phyloP scores from a whole-genome alignment of 2,797 vertebrate species.

The Dallia pectoralis region DNA sequence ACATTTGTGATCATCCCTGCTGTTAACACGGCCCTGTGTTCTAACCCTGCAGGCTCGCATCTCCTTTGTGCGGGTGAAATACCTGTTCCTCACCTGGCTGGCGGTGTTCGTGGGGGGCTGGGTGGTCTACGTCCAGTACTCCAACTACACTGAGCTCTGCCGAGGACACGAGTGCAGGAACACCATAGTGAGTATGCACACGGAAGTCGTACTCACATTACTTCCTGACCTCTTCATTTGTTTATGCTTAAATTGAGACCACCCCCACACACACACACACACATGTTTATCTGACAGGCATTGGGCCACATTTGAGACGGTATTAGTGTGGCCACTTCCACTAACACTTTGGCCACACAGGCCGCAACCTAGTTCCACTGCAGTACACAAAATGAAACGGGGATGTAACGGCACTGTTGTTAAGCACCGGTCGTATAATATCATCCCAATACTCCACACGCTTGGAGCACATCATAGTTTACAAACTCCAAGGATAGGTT shows the following conservation, averaged over 20 bases:
- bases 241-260: no score
- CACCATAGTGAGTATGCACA: constrained; percentile 82
- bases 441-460: neutral
- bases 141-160: constrained; percentile 95
- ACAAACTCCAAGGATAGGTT: neutral
- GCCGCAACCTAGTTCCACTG: neutral
- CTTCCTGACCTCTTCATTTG: neutral
- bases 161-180: constrained; percentile 95
- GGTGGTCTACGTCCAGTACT: constrained; percentile 96
- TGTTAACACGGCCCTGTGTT: constrained; percentile 3
- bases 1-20: no score
- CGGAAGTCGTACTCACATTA: neutral
- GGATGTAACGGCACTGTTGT: neutral
- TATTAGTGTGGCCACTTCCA: neutral
- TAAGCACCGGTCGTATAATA: neutral
- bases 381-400: neutral
- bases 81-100: constrained; percentile 97
- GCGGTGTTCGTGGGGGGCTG: constrained; percentile 95
- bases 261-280: no score
- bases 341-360: no score
- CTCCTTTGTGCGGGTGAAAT: constrained; percentile 93
- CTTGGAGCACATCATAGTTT: no score
- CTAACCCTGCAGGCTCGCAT: constrained; percentile 81
- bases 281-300: neutral
- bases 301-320: neutral